Base-by-base conservation (phyloP, 2,888 invertebrate species). In the Tenthredo notha region DNA sequence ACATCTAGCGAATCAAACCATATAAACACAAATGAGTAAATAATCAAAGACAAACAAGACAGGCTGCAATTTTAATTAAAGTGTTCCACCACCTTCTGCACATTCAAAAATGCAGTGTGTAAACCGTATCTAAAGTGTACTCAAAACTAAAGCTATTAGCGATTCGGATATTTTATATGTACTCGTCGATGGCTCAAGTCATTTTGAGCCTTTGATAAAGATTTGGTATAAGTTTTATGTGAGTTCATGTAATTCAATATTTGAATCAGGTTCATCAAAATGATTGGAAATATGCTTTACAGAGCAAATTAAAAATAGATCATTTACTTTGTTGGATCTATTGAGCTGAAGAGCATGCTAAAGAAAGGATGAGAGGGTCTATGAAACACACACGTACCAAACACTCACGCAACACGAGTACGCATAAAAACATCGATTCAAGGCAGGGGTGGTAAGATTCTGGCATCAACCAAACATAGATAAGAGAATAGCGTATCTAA, bases 261-360 rank as follows among this genome's bases (percentile, higher is more conserved):
- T 40, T n/a, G 12, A 72, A 74, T 47, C 9, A 25, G n/a, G 18
- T 29, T 33, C 29, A 50, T 50, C n/a, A 7, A 47, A 47, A 47
- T 47, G 15, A 50, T 54, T 54, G 25, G 9, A 21, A 47, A 77
- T 9, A 75, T n/a, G 33, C 33, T 47, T 15, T 12, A 61, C 25
- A 80, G 40, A 80, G 61, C 80, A 80, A 80, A 61, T 61, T 9
- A 80, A 61, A 61, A n/a, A 80, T 21, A 80, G 40, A 80, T 77
- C 47, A 77, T 77, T 29, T 43, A 58, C 40, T 5, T 61, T 80
- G 40, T 58, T 61, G n/a, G 77, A 80, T 80, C 50, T 50, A 50
- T 61, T 40, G 80, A 80, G 80, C 80, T 61, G 58, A 61, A 80
- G 58, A 61, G 86, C 91, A 91, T 91, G 91, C 91, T 88, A 75